phyloP scores from a whole-genome alignment of 2,113 vertebrate genomes.

The Stomatorhinus ivindoensis region DNA sequence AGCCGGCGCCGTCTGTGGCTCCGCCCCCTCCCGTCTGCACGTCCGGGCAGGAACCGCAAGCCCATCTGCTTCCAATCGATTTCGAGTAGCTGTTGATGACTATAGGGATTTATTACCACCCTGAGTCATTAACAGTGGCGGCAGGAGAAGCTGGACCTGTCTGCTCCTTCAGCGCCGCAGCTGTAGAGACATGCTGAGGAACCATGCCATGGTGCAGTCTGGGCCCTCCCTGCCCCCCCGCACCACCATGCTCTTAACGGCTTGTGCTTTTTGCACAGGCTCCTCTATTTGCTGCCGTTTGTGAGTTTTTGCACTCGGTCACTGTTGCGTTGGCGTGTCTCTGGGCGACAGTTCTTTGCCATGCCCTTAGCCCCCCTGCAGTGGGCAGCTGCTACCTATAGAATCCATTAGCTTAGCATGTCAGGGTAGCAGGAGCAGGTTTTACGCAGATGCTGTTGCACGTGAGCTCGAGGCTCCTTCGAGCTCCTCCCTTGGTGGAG shows the following conservation, averaged over 20 bases:
- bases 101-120: slow-evolving; percentile 14
- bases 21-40: neutral
- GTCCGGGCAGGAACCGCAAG: neutral
- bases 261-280: neutral
- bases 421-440: neutral
- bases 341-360: neutral
- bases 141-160: neutral
- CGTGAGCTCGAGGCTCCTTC: neutral
- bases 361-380: neutral
- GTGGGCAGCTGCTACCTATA: neutral
- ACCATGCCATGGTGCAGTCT: neutral
- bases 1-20: neutral
- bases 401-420: neutral
- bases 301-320: neutral
- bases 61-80: slow-evolving; percentile 17
- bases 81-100: slow-evolving; percentile 23
- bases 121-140: slow-evolving; percentile 13
- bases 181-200: neutral
- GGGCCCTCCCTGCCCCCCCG: neutral
- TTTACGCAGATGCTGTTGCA: neutral
- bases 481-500: neutral
- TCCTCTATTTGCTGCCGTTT: neutral
- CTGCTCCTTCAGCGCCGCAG: neutral
- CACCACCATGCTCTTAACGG: neutral
- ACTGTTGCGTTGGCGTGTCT: neutral